Evolutionary conservation across 2,113 vertebrate species (phyloP).

Genomic region (Ursus arctos): DNA sequence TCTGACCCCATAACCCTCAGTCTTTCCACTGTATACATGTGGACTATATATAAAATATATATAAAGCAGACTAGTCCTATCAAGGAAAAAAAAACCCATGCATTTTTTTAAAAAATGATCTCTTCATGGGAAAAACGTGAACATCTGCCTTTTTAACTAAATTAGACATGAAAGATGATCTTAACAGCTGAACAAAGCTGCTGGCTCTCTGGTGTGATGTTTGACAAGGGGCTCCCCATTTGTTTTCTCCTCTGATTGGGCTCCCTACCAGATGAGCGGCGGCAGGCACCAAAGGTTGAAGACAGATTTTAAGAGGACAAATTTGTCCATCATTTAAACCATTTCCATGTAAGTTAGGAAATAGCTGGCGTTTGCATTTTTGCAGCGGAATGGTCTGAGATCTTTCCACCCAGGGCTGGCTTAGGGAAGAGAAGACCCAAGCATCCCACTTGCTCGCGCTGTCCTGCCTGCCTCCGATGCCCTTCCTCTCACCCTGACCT

Average conservation of each 20-base stretch:
- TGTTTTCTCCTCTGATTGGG: background rate
- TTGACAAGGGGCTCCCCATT: background rate
- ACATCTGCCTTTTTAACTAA: background rate
- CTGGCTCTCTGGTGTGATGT: background rate
- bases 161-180: background rate
- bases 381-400: background rate
- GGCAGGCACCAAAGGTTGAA: background rate
- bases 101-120: constrained; percentile 9
- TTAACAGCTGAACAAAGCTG: background rate
- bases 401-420: background rate
- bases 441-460: fast-evolving
- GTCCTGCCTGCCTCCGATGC: fast-evolving
- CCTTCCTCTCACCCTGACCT: background rate
- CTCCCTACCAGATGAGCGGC: background rate
- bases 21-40: background rate
- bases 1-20: background rate
- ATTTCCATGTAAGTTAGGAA: background rate
- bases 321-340: constrained; percentile 3
- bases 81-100: background rate
- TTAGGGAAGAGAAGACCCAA: background rate
- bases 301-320: background rate
- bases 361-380: background rate
- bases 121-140: constrained; percentile 14
- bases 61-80: background rate
- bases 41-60: background rate